phyloP scores from a whole-genome alignment of 2,888 invertebrate genomes.

The Corbicula japonica region DNA sequence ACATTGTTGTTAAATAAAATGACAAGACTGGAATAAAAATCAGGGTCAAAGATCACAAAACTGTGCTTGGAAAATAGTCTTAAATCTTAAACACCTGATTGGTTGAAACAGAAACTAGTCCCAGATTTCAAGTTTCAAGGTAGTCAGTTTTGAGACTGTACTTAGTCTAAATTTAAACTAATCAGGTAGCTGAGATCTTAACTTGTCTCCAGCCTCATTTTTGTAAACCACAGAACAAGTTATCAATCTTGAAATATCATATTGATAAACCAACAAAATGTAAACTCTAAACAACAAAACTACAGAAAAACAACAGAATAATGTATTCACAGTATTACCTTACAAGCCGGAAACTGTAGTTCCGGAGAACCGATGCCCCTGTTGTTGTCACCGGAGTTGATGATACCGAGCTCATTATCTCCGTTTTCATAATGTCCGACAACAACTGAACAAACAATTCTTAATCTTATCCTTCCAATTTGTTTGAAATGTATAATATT shows the following conservation, averaged over 20 bases:
- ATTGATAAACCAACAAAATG: not conserved
- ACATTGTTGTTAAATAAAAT: too few relatives aligned
- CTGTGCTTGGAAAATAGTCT: too few relatives aligned
- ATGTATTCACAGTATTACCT: slow-evolving; percentile 42
- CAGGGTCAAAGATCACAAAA: too few relatives aligned
- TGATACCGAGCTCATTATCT: slow-evolving; percentile 53
- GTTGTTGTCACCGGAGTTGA: slow-evolving; percentile 43
- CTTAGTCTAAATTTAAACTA: too few relatives aligned
- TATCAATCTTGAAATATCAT: not conserved
- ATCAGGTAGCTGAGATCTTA: too few relatives aligned
- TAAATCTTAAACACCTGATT: too few relatives aligned
- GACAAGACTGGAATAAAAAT: too few relatives aligned
- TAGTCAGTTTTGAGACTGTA: too few relatives aligned
- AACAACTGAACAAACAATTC: not conserved
- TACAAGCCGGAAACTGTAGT: slow-evolving; percentile 65
- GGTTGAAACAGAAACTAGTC: too few relatives aligned
- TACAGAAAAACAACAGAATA: not conserved
- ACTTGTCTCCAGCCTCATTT: too few relatives aligned
- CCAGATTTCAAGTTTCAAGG: too few relatives aligned
- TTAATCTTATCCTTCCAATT: slow-evolving; percentile 1
- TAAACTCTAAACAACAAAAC: slow-evolving; percentile 6
- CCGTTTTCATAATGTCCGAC: slow-evolving; percentile 51
- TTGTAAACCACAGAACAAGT: not conserved
- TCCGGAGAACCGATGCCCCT: slow-evolving; percentile 56
- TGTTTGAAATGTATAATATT: too few relatives aligned